These are phyloP conservation scores for Sphaerophoria taeniata DNA, from an alignment of 2,888 invertebrate species.

Conservation along the genomic window DNA sequence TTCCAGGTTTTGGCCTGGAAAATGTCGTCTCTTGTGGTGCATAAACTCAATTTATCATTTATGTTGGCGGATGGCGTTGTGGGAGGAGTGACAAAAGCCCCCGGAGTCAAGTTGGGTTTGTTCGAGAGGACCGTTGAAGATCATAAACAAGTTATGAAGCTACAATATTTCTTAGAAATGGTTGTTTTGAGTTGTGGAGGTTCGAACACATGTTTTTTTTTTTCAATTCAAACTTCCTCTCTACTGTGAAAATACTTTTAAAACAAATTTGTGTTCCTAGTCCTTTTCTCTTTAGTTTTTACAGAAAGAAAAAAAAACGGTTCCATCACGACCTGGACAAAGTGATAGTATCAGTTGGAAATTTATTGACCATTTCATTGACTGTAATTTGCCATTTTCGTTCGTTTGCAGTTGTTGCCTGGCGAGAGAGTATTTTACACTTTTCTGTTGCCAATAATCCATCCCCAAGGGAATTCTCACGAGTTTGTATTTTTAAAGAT, in stretches of 20 bases:
- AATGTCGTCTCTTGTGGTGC: conserved; percentile 63
- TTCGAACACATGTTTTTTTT: too few species aligned
- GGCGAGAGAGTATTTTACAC: conserved; percentile 36
- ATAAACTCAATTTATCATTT: conserved; percentile 71
- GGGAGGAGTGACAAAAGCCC: not conserved
- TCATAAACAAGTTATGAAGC: conserved; percentile 53
- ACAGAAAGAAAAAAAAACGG: conserved; percentile 20
- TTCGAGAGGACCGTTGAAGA: not conserved
- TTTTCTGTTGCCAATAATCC: conserved; percentile 2
- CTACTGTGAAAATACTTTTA: conserved; percentile 34
- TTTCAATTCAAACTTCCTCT: conserved; percentile 11
- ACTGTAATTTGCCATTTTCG: conserved; percentile 74
- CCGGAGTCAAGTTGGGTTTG: not conserved
- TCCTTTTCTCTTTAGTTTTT: not conserved
- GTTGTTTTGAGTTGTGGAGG: too few species aligned
- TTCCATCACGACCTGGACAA: conserved; percentile 64
- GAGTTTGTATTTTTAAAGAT: conserved; percentile 54
- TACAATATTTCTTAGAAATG: conserved; percentile 36
- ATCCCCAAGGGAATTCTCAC: conserved; percentile 62
- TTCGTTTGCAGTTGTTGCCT: conserved; percentile 48
- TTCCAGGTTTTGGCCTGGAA: conserved; percentile 57
- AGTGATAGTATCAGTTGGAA: conserved; percentile 74
- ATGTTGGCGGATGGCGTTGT: conserved; percentile 13
- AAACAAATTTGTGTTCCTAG: conserved; percentile 8
- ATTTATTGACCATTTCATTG: conserved; percentile 76